Base-by-base conservation (phyloP, 2,888 invertebrate species). In the Campopleginae sp. region DNA sequence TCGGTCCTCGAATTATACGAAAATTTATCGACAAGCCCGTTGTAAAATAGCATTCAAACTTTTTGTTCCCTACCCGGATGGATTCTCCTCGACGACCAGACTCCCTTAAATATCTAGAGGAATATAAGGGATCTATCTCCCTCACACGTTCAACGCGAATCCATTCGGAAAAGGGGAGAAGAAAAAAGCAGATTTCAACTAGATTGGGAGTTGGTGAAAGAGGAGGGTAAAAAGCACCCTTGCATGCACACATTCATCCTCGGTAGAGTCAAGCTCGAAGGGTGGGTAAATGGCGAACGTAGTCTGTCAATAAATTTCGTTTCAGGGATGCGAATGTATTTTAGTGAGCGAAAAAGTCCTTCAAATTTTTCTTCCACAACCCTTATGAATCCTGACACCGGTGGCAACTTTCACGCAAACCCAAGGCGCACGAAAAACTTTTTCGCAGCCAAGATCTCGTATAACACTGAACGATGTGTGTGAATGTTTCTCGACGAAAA, bases 281-380 rank as follows among this genome's bases (percentile, higher is more conserved):
- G 58, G 58, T 58, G 58, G 14, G 58, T 58, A 58, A 58, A 58
- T 58, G n/a, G 65, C 2, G 66, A 66, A 66, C 46, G 74, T 77
- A 31, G 51, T 70, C 58, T 80, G 76, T 66, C 71, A 84, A 84
- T 77, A 80, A 80, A 84, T 71, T 70, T 42, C 42, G 27, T 63
- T 83, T 70, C 75, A 72, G 51, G 54, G 33, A 70, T 46, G 66
- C 48, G 82, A 66, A 78, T 82, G 61, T 75, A 75, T 63, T 79
- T 83, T 61, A 48, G 71, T 72, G 63, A 72, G 38, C 77, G 80
- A 61, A 48, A 74, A 78, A 80, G 74, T 84, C 61, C 48, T 58
- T 66, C 27, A n/a, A 17, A 48, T 48, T 61, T 63, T 71, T 79
- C 48, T 77, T 71, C 27, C 70, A 1, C 23, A 3, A 23, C 54